phyloP scores from a whole-genome alignment of 2,888 invertebrate species.

The Salpingus planirostris region DNA sequence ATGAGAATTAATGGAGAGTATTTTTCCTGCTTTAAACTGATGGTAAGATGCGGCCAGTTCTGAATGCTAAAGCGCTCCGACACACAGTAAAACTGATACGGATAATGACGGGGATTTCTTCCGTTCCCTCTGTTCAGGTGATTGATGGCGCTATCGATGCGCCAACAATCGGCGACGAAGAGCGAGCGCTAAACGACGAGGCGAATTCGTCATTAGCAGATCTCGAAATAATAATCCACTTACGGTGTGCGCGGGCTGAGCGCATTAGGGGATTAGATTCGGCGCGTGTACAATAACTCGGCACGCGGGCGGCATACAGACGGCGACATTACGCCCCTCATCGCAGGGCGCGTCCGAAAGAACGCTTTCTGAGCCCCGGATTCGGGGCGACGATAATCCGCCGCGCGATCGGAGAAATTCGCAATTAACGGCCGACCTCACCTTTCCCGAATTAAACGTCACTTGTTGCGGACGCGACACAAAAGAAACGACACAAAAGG shows the following conservation, averaged over 20 bases:
- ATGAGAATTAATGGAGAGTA: slow-evolving; percentile 39
- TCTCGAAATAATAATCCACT: slow-evolving; percentile 12
- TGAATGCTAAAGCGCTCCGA: slow-evolving; percentile 24
- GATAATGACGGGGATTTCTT: slow-evolving; percentile 13
- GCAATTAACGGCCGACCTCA: no score
- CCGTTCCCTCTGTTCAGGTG: no score
- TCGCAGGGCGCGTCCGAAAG: no score
- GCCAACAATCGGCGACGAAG: slow-evolving; percentile 2
- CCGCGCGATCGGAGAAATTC: no score
- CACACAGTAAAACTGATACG: slow-evolving; percentile 23
- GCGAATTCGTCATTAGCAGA: slow-evolving; percentile 11
- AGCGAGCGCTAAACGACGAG: slow-evolving; percentile 8
- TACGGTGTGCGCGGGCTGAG: slow-evolving; percentile 11
- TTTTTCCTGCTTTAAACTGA: slow-evolving; percentile 40
- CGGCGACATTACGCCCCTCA: slow-evolving; percentile 13
- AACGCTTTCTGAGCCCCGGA: no score
- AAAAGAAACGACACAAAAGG: slow-evolving; percentile 11
- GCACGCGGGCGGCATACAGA: slow-evolving; percentile 18
- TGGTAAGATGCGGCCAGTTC: slow-evolving; percentile 33
- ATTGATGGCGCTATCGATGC: no score
- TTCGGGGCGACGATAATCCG: no score
- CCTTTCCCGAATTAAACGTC: slow-evolving; percentile 18
- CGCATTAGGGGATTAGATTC: slow-evolving; percentile 17
- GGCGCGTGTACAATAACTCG: slow-evolving; percentile 15
- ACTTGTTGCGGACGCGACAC: slow-evolving; percentile 16